phyloP scores from a whole-genome alignment of 2,888 invertebrate genomes.

The Netelia melanura region DNA sequence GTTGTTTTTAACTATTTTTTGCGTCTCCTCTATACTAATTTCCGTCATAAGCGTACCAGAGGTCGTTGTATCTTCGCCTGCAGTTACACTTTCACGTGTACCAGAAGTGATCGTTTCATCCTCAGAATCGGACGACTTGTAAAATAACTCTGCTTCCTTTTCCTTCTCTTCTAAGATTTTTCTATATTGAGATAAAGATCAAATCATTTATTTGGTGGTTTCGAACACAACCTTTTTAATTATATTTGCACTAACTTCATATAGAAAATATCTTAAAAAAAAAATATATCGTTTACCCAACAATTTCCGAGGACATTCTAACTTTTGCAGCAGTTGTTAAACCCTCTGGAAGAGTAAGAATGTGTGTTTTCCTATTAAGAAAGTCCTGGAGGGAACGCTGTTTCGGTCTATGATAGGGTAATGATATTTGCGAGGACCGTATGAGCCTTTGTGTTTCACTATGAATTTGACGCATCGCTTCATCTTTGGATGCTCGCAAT shows the following conservation, averaged over 20 bases:
- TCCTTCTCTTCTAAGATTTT: constrained; percentile 90
- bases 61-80: neutral
- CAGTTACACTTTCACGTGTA: constrained; percentile 22
- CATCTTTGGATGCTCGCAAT: constrained; percentile 83
- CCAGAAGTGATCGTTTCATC: constrained; percentile 72
- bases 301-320: constrained; percentile 88
- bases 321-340: constrained; percentile 85
- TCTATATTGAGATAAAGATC: constrained; percentile 83
- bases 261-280: constrained; percentile 21
- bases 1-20: constrained; percentile 60
- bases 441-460: constrained; percentile 94
- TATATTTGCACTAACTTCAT: constrained; percentile 10
- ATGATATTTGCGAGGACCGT: constrained; percentile 90
- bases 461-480: constrained; percentile 91
- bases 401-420: constrained; percentile 95
- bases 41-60: neutral
- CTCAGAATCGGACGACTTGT: constrained; percentile 89
- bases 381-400: constrained; percentile 93
- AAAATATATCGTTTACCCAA: constrained; percentile 74
- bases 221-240: constrained; percentile 4
- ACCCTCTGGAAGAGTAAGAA: constrained; percentile 78
- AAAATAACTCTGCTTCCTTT: constrained; percentile 91
- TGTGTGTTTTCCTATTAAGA: constrained; percentile 86
- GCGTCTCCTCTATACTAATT: constrained; percentile 62
- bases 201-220: neutral